Conservation (phyloP, 2,888 invertebrate genomes). For the Heliconius cydno region DNA sequence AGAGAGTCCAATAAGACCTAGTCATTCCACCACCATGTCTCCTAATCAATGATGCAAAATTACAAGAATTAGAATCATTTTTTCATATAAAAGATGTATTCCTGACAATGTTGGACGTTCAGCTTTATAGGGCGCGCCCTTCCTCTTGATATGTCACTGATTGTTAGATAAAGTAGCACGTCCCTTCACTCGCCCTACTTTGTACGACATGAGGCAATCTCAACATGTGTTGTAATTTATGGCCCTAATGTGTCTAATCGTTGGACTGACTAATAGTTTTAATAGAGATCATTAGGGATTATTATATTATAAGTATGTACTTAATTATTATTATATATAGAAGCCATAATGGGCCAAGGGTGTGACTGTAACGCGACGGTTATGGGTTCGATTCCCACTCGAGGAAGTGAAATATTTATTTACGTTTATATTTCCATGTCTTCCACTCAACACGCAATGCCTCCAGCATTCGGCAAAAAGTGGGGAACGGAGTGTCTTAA, state of each 20-base stretch:
- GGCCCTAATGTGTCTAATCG: conserved; percentile 1
- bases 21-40: too few relatives aligned
- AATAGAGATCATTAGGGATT: neutral
- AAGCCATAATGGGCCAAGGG: too few relatives aligned
- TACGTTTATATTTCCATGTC: too few relatives aligned
- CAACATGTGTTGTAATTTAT: conserved; percentile 19
- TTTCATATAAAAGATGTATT: neutral
- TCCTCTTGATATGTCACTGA: conserved; percentile 14
- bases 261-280: conserved; percentile 15
- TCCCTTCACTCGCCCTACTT: conserved; percentile 12
- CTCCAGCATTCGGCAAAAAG: too few relatives aligned
- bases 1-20: too few relatives aligned
- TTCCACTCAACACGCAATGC: too few relatives aligned
- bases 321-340: neutral
- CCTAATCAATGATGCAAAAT: too few relatives aligned
- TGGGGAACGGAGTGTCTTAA: too few relatives aligned
- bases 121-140: neutral
- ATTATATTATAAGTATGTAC: neutral
- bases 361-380: too few relatives aligned
- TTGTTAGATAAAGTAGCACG: conserved; percentile 15
- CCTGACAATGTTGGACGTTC: neutral
- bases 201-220: neutral
- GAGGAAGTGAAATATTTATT: too few relatives aligned
- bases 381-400: too few relatives aligned
- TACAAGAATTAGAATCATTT: neutral